Evolutionary conservation across 2,797 vertebrate genomes (phyloP).

Genomic region (Pseudotriccus pelzelni): DNA sequence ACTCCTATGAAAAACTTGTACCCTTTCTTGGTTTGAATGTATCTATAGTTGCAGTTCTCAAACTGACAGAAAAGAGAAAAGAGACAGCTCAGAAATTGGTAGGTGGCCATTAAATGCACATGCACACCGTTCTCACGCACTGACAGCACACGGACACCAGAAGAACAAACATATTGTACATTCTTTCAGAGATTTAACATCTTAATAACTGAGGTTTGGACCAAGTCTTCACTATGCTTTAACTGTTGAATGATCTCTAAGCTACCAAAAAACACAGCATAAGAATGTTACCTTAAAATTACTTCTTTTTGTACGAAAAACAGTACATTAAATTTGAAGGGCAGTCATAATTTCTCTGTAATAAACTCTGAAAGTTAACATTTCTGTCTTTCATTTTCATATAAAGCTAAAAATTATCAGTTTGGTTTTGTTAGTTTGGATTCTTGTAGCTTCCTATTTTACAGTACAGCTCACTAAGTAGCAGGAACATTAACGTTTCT

Average conservation of each 20-base stretch:
- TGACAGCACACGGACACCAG: not conserved
- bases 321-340: not conserved
- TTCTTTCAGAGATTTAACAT: not conserved
- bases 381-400: not conserved
- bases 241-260: not conserved
- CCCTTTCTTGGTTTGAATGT: slow-evolving; percentile 40
- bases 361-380: not conserved
- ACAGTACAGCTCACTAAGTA: not conserved
- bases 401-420: not conserved
- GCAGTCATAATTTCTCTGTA: not conserved
- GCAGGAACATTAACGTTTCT: not conserved
- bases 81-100: not conserved
- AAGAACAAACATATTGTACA: not conserved
- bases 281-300: not conserved
- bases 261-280: not conserved
- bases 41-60: slow-evolving; percentile 39
- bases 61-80: not conserved
- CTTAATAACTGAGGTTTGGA: not conserved
- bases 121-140: not conserved
- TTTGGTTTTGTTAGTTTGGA: not conserved
- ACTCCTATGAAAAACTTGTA: not conserved
- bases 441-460: not conserved
- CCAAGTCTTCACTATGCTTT: not conserved
- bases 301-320: not conserved
- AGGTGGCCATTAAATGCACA: not conserved